Evolutionary conservation across 2,113 vertebrate genomes (phyloP).

Genomic region (Myotis davidii): DNA sequence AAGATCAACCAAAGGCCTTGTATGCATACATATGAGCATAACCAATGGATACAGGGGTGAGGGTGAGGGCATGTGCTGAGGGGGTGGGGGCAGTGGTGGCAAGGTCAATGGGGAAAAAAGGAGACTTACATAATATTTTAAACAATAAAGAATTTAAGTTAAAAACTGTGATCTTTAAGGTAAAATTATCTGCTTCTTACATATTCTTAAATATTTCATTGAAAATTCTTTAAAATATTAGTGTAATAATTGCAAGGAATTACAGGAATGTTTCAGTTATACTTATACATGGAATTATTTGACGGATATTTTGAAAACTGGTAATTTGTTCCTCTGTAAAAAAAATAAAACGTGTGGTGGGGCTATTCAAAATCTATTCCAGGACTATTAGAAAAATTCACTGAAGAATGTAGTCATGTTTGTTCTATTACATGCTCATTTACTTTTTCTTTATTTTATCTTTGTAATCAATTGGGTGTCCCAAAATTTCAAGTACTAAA

Average conservation of each 20-base stretch:
- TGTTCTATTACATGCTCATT: not conserved
- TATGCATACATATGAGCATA: too few species aligned
- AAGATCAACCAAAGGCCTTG: too few species aligned
- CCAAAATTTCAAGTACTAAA: not conserved
- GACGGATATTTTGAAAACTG: constrained; percentile 68
- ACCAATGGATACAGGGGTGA: too few species aligned
- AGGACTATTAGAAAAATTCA: constrained; percentile 20
- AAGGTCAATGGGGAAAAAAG: too few species aligned
- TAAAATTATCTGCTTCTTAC: not conserved
- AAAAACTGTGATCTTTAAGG: not conserved
- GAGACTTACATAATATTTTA: too few species aligned
- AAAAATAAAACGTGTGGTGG: constrained; percentile 49
- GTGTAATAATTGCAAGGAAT: not conserved
- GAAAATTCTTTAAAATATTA: constrained; percentile 38
- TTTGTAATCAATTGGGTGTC: not conserved
- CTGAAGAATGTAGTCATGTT: not conserved
- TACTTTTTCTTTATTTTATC: not conserved
- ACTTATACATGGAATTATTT: constrained; percentile 53
- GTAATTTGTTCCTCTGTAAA: constrained; percentile 53
- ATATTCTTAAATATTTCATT: not conserved
- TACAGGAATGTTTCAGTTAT: constrained; percentile 1
- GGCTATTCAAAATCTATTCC: not conserved
- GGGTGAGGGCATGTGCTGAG: too few species aligned
- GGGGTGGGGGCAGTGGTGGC: too few species aligned
- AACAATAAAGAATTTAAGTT: too few species aligned